Conservation (phyloP, 2,797 vertebrate genomes). For the Thripadectes ignobilis region DNA sequence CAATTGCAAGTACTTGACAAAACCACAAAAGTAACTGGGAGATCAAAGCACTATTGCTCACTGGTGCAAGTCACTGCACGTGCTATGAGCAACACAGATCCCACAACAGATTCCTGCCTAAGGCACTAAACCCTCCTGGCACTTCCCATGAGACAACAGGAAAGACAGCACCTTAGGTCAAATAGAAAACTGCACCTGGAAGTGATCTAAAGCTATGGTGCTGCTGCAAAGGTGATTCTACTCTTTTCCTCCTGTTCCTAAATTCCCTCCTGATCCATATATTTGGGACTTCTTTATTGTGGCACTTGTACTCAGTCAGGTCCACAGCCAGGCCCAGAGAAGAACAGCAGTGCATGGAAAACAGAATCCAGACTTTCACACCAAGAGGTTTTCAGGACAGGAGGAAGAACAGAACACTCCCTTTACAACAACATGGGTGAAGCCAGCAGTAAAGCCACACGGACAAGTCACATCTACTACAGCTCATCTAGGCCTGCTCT, state of each 20-base stretch:
- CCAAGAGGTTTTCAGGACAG: neutral
- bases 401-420: neutral
- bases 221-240: neutral
- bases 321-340: neutral
- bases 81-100: neutral
- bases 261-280: neutral
- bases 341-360: neutral
- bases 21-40: neutral
- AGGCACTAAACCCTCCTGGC: neutral
- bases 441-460: neutral
- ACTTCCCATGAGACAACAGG: neutral
- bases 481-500: neutral
- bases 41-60: neutral
- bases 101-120: neutral
- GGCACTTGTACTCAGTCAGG: neutral
- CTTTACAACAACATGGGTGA: neutral
- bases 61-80: rapidly evolving
- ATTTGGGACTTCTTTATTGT: neutral
- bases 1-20: neutral
- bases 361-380: neutral
- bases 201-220: neutral
- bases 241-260: neutral
- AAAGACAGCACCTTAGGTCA: neutral
- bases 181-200: neutral
- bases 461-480: neutral